These are phyloP conservation scores for Drosophila oshimai DNA, from an alignment of 1,140 invertebrate species.

Conservation along the genomic window DNA sequence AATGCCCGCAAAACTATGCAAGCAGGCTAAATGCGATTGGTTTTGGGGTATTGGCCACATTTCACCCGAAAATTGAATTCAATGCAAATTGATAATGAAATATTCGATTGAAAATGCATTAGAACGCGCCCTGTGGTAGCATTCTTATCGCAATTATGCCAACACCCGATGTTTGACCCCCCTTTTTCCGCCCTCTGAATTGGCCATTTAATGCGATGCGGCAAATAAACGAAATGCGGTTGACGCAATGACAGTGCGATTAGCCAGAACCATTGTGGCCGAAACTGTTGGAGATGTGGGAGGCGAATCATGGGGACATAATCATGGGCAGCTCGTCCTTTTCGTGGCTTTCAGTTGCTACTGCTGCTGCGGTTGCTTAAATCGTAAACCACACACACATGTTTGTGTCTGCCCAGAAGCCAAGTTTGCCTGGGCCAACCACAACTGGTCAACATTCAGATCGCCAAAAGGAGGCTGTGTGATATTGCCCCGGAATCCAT, in stretches of 20 bases:
- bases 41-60: slow-evolving; percentile 17
- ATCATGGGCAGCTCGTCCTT: neutral
- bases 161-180: neutral
- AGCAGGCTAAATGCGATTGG: slow-evolving; percentile 29
- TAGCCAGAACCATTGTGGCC: slow-evolving; percentile 27
- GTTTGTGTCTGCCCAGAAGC: slow-evolving; percentile 3
- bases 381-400: slow-evolving; percentile 15
- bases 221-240: slow-evolving; percentile 43
- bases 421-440: slow-evolving; percentile 16
- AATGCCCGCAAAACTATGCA: slow-evolving; percentile 37
- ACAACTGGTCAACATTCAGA: neutral
- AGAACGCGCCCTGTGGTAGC: neutral
- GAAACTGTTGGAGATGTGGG: neutral
- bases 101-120: slow-evolving; percentile 31
- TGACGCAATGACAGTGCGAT: slow-evolving; percentile 42
- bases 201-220: slow-evolving; percentile 37
- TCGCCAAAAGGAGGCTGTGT: neutral
- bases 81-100: slow-evolving; percentile 46
- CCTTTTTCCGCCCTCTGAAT: neutral
- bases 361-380: slow-evolving; percentile 25
- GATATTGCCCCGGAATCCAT: neutral
- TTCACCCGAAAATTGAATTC: slow-evolving; percentile 13
- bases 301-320: neutral
- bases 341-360: neutral
- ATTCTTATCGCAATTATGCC: slow-evolving; percentile 15